These are phyloP conservation scores for Rhinoraja longicauda DNA, from an alignment of 2,797 vertebrate genomes.

Conservation along the genomic window DNA sequence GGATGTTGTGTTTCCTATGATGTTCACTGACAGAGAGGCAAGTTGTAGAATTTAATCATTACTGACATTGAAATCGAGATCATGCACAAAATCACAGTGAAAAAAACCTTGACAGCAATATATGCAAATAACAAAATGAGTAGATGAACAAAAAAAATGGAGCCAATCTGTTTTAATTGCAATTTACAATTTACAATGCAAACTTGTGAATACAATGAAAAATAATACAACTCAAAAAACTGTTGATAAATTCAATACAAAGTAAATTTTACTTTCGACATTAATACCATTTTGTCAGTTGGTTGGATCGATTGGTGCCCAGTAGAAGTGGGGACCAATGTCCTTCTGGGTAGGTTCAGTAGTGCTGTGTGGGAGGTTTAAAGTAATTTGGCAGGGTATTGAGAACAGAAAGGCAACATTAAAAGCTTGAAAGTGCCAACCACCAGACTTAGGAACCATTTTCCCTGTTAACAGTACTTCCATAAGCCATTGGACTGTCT, in stretches of 20 bases:
- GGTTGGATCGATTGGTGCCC: too few relatives aligned
- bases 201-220: not conserved
- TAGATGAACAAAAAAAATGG: not conserved
- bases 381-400: too few relatives aligned
- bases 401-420: too few relatives aligned
- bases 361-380: too few relatives aligned
- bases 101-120: not conserved
- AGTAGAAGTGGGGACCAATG: too few relatives aligned
- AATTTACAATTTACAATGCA: not conserved
- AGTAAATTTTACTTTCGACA: not conserved
- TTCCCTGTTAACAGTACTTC: too few relatives aligned
- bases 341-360: too few relatives aligned
- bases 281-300: not conserved
- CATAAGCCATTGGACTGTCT: too few relatives aligned
- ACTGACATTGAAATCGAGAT: not conserved
- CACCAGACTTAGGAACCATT: too few relatives aligned
- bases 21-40: not conserved
- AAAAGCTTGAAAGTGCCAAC: too few relatives aligned
- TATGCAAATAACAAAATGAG: not conserved
- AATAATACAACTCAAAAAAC: not conserved
- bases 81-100: not conserved
- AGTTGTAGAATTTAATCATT: not conserved
- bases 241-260: not conserved
- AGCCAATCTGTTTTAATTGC: not conserved
- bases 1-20: not conserved